A percentile compares a stretch with the other conserved stretches of the same genome.
Evolutionary conservation across 2,113 vertebrate genomes (phyloP).

Genomic region (Hucho hucho): DNA sequence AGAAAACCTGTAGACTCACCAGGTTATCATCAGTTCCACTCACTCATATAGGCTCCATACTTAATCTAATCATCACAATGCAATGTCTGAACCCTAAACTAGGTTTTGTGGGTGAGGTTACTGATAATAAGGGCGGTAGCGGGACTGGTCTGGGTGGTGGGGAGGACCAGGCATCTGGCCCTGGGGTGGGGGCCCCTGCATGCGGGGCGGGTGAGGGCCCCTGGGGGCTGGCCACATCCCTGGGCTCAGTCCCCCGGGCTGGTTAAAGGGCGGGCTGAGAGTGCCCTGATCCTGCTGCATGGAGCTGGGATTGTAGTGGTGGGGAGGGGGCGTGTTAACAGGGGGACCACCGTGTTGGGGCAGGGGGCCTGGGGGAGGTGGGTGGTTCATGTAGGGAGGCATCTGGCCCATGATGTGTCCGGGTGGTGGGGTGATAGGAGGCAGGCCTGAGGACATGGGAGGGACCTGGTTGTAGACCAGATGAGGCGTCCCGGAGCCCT

Average conservation of each 20-base stretch:
- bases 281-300: slow-evolving; percentile 96
- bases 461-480: slow-evolving; percentile 97
- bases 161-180: slow-evolving; percentile 89
- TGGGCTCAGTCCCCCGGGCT: slow-evolving; percentile 94
- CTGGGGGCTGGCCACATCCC: slow-evolving; percentile 95
- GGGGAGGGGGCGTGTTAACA: slow-evolving; percentile 88
- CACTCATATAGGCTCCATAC: too few relatives aligned
- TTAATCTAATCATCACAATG: background rate
- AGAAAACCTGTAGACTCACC: too few relatives aligned
- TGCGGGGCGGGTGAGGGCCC: slow-evolving; percentile 90
- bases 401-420: slow-evolving; percentile 94
- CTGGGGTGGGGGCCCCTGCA: slow-evolving; percentile 94
- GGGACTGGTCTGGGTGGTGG: slow-evolving; percentile 94
- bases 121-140: slow-evolving; percentile 96
- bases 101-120: slow-evolving; percentile 62
- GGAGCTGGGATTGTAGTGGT: slow-evolving; percentile 93
- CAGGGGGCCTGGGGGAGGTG: slow-evolving; percentile 87
- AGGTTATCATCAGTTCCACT: too few relatives aligned
- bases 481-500: slow-evolving; percentile 88
- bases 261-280: slow-evolving; percentile 93
- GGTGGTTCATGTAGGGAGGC: slow-evolving; percentile 95
- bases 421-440: slow-evolving; percentile 92
- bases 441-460: slow-evolving; percentile 91
- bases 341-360: slow-evolving; percentile 92
- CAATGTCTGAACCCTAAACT: background rate